Base-by-base conservation (phyloP, 2,888 invertebrate genomes). In the Anagyrus pseudococci region DNA sequence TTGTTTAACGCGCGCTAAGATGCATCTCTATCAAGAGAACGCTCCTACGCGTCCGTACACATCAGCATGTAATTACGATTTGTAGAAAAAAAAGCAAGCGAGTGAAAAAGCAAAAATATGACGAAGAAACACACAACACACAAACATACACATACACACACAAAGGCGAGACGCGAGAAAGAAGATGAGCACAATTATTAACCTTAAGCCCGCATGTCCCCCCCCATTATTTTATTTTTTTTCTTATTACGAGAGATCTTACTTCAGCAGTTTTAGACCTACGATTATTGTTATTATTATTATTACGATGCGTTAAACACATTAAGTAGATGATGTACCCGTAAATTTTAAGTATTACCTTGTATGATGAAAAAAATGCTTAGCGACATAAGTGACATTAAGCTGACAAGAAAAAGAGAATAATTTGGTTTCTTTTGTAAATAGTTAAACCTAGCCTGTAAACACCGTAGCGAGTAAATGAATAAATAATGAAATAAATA, bases 1-100 rank as follows among this genome's bases (percentile, higher is more conserved):
- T 79, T 79, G 72, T 78, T 77, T 79, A 77, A 74, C 72, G 70
- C 70, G 75, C 70, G 71, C 70, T 68, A 71, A 70, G 73, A 68
- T 70, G 71, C 68, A 68, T 67, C 71, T 72, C 67, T 48, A n/a
- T 60, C 44, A 37, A 29, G 13, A 50, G n/a, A n/a, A 17, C 44
- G 49, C 48, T 44, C 37, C 47, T 15, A 26, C 48, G 60, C 54
- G 54, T 58, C 50, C 58, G 47, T 58, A 58, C 62, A 58, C 65
- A 65, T 62, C 65, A 62, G 41, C 53, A 58, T 65, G 49, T 61
- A 61, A 61, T 55, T 55, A 63, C 40, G 41, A 55, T 49, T 63
- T 58, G 40, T 54, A 29, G 37, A 58, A 19, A 49, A 41, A 13
- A 44, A 54, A 37, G 15, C 2, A 17, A 19, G 43, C 43, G 43